Evolutionary conservation across 1,140 invertebrate species (phyloP), one percentile per base, ranked within the genome.

Genomic region (Sycophaga agraensis): DNA sequence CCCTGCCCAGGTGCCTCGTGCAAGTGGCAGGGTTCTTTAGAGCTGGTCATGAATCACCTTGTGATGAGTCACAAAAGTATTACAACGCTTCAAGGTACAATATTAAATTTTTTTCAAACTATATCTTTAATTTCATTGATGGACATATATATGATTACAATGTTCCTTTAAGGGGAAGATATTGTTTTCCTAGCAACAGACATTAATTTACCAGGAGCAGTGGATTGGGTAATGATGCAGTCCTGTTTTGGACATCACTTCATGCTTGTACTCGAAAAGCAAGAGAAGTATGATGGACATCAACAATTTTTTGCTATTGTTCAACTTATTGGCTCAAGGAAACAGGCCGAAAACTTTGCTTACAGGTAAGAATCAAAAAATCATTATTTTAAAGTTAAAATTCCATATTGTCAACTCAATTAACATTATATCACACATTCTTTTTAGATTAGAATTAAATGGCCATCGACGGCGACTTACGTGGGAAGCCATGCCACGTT

Each of bases 181-280:
- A 99, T 99, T 73, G 97, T 99, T 39, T 99, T 99, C 79, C 83
- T 99, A 66, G 98, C 97, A 1, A 99, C 98, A 39, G 98, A 99
- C 82, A 99, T 99, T 51, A 99, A 99, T 83, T 84, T 99, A 64
- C 96, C 97, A 48, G 98, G 98, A 59, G 98, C 97, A 57, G 98
- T 99, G 2, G 98, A 99, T 77, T 99, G 98, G 98, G 98, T 99
- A 0, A 99, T 99, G 97, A 99, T 99, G 96, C 97, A 99, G 77
- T 97, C 94, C 9, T 99, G 97, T 82, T 99, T 98, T 79, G 94
- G 93, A 55, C 94, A 98, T 75, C 93, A 99, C 81, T 99, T 99
- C 77, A 99, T 99, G 97, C 84, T 99, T 58, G 96, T 99, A 16
- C 83, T 99, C 24, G 97, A 99, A 81, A 99, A 99, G 80, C 97